Base-by-base conservation (phyloP, 2,113 vertebrate genomes). In the Ammodytes dubius region DNA sequence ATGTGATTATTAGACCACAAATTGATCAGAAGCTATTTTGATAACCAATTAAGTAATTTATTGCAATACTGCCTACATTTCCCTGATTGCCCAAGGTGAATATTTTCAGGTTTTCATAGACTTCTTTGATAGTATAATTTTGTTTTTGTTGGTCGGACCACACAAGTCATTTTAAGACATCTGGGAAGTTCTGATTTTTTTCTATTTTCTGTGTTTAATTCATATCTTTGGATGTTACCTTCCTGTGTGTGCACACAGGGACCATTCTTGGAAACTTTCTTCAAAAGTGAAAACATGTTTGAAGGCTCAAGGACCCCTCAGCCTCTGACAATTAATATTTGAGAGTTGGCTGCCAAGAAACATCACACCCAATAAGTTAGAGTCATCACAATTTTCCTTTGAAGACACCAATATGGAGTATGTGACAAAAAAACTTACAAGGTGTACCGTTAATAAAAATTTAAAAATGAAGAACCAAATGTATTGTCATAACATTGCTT, bases 341-440 rank as follows among this genome's bases (percentile, higher is more conserved):
- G 50, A 58, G 59, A 70, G 17, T 27, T 46, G 11, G 56, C 64
- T 73, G 63, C 64, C 52, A 64, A 84, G 27, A 46, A 53, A 9
- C 65, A 59, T 66, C 4, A 7, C 39, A 13, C 27, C 2, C 13
- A 8, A 27, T 45, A 7, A 73, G 35, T 27, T 54, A 59, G 5
- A 53, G 15, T 27, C 71, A 52, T 59, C 39, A 46, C 58, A 65
- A 70, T 65, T 70, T 69, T 63, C 15, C 47, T 17, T 74, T 68
- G 49, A 69, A 63, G 35, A n/a, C 43, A 43, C 14, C 42, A 37
- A 14, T 43, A 43, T 50, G 65, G 43, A 63, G 13, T 7, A 27
- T 27, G 27, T 27, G 27, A 27, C 27, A 27, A 27, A 27, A 27
- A 27, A 27, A 27, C 27, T 1, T 27, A 27, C 27, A 27, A 27